A percentile compares a stretch with the other conserved stretches of the same genome.
Evolutionary conservation across 1,140 invertebrate species (phyloP).

Genomic region (Coelopa frigida): DNA sequence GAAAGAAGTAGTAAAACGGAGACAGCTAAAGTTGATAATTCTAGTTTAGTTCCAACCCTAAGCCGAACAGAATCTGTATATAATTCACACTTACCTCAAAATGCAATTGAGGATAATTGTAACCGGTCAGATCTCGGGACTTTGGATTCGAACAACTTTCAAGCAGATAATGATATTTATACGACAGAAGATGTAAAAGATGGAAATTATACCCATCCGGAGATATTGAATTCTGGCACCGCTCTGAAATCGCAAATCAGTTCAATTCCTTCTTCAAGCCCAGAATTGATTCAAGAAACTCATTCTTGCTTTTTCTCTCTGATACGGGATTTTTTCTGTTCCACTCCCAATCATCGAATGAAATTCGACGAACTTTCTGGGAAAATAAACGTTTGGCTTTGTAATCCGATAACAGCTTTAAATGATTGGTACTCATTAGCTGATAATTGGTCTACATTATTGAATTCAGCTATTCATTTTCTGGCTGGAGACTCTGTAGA

Average conservation of each 20-base stretch:
- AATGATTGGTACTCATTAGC: conserved; percentile 71
- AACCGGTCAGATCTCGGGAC: no score
- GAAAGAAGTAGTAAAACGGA: no score
- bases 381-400: conserved; percentile 69
- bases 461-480: conserved; percentile 78
- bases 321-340: conserved; percentile 72
- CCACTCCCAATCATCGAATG: conserved; percentile 73
- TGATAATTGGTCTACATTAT: conserved; percentile 69
- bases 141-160: no score
- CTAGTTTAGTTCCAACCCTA: no score
- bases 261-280: background rate
- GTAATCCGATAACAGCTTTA: conserved; percentile 69
- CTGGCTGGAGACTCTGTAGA: conserved; percentile 77
- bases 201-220: no score
- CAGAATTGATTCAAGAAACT: conserved; percentile 58
- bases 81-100: no score
- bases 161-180: background rate
- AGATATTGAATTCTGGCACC: no score
- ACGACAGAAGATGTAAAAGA: background rate
- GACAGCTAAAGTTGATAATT: no score
- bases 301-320: conserved; percentile 77
- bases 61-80: no score
- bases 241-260: no score
- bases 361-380: conserved; percentile 65
- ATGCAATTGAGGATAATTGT: no score